Base-by-base conservation (phyloP, 2,888 invertebrate genomes). In the Sisyra nigra region DNA sequence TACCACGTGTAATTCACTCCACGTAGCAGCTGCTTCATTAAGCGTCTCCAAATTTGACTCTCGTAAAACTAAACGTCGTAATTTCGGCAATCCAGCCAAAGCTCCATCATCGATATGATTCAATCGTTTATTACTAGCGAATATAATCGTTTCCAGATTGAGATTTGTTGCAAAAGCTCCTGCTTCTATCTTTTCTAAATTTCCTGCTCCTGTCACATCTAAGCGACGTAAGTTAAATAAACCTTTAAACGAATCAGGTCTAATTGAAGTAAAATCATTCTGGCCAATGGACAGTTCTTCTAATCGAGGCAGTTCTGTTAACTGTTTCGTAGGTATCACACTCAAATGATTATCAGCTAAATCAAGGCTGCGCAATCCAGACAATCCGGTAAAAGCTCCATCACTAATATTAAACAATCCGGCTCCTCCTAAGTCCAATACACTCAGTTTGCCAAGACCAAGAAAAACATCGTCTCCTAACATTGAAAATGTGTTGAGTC, bases 261-360 rank as follows among this genome's bases (percentile, higher is more conserved):
- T 74, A 41, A 89, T 61, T 0, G 69, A 65, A 33, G 72, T 63
- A 54, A 87, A 87, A 48, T 81, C 80, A 56, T 88, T 89, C 57
- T 87, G 86, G 0, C 89, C 89, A 45, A 88, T 72, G 29, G 75
- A 76, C 39, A 89, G 66, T 51, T 86, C 82, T 58, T 89, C 88
- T 45, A 89, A 63, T 37, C 87, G 73, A 5, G 72, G 69, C 44
- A 89, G 64, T 41, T 74, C 69, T 3, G 78, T 73, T 31, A 88
- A 57, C 48, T 86, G 83, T 14, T 71, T 66, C 0, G 87, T 86
- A 3, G 89, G 88, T 37, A 89, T 76, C 41, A 68, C 68, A 40
- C 69, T 68, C 46, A 89, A 63, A 51, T 79, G 74, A 62, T 88
- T 89, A 50, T 83, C 87, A n/a, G 80, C 77, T 15, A 89, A 66